These are phyloP conservation scores for Ictidomys tridecemlineatus DNA, from an alignment of 2,113 vertebrate species.

Conservation along the genomic window DNA sequence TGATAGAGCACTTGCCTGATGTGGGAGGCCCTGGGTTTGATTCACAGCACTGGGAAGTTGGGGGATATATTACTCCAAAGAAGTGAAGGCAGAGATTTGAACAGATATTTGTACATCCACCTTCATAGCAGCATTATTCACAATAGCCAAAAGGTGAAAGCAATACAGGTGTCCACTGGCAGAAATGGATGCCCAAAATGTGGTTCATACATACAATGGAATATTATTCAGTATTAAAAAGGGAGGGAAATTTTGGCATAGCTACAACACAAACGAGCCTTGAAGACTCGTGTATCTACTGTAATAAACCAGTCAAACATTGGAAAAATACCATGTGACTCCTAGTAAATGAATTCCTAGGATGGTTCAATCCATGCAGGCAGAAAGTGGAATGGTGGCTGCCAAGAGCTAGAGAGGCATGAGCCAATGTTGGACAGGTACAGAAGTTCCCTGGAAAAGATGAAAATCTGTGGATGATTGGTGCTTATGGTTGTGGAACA, in stretches of 20 bases:
- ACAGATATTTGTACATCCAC: not conserved
- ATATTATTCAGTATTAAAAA: not conserved
- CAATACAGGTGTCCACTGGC: fast-evolving
- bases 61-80: not conserved
- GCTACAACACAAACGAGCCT: not conserved
- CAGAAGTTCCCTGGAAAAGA: not conserved
- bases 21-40: not conserved
- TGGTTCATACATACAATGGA: not conserved
- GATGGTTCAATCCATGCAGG: not conserved
- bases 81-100: not conserved
- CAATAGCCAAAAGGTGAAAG: not conserved
- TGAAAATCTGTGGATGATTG: no score
- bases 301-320: not conserved
- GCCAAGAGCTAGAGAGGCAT: not conserved
- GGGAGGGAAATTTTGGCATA: not conserved
- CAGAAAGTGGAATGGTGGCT: not conserved
- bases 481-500: not conserved
- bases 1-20: not conserved
- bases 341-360: not conserved
- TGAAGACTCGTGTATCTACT: not conserved
- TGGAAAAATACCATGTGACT: not conserved
- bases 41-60: not conserved
- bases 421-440: no score
- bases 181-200: not conserved
- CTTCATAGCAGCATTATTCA: not conserved